phyloP scores from a whole-genome alignment of 2,888 invertebrate species.

The Xylocampa areola region DNA sequence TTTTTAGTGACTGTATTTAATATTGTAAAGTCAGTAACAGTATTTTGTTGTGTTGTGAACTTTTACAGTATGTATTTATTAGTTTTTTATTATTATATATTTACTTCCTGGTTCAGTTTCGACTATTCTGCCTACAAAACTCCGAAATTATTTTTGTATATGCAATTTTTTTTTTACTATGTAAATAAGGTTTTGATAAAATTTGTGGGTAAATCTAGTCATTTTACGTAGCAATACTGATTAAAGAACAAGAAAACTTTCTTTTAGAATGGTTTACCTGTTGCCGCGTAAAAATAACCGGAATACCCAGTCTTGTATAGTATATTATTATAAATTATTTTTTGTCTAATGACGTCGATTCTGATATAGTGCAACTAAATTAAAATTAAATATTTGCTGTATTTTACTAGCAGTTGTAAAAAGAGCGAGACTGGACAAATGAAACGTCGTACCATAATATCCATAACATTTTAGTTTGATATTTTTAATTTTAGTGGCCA shows the following conservation, averaged over 20 bases:
- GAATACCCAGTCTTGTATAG: conserved; percentile 32
- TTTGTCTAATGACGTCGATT: too few relatives aligned
- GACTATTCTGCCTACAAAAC: conserved; percentile 10
- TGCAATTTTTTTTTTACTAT: conserved; percentile 15
- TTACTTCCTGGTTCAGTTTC: conserved; percentile 14
- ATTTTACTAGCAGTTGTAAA: too few relatives aligned
- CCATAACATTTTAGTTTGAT: too few relatives aligned
- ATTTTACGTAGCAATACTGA: conserved; percentile 34
- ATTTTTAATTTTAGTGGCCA: too few relatives aligned
- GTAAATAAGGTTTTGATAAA: conserved; percentile 13
- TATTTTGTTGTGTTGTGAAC: conserved; percentile 70
- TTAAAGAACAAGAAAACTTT: conserved; percentile 8
- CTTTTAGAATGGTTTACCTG: conserved; percentile 11
- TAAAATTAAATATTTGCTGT: too few relatives aligned
- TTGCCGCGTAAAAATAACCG: conserved; percentile 39
- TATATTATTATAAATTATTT: conserved; percentile 16
- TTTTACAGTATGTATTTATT: conserved; percentile 48
- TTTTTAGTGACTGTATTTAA: conserved; percentile 47
- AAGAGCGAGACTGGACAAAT: too few relatives aligned
- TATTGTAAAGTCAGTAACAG: conserved; percentile 65
- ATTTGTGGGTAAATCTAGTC: conserved; percentile 33
- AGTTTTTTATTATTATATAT: conserved; percentile 26
- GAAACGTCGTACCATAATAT: too few relatives aligned
- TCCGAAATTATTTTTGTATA: conserved; percentile 2
- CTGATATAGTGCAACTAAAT: too few relatives aligned